A percentile compares a stretch with the other conserved stretches of the same genome.
phyloP scores from a whole-genome alignment of 2,113 vertebrate species.

The Cryptoleucopteryx plumbea region DNA sequence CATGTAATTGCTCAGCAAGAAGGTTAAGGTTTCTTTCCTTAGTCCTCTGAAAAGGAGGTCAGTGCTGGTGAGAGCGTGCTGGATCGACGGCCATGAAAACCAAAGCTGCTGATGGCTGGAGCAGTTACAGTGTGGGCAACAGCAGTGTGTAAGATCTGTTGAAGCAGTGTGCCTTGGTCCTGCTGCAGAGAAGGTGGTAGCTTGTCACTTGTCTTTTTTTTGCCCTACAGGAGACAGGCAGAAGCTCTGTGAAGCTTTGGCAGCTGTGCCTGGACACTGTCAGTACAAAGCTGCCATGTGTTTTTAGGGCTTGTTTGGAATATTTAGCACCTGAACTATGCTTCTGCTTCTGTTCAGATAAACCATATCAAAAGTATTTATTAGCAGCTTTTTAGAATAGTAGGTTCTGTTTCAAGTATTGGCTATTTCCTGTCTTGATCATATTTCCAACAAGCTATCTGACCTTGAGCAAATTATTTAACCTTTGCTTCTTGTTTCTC shows the following conservation, averaged over 20 bases:
- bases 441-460: neutral
- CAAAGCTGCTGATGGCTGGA: neutral
- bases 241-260: neutral
- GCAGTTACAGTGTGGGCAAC: neutral
- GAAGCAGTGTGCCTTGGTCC: accelerated
- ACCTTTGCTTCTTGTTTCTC: constrained; percentile 9
- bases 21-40: neutral
- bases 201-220: neutral
- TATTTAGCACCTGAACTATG: neutral
- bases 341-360: neutral
- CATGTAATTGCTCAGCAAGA: neutral
- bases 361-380: neutral
- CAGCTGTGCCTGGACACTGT: neutral
- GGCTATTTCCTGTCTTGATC: neutral
- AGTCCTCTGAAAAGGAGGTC: neutral
- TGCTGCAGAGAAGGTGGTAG: neutral
- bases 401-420: neutral
- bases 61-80: neutral
- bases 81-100: accelerated
- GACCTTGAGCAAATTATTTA: constrained; percentile 7
- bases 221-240: neutral
- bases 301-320: neutral
- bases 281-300: neutral
- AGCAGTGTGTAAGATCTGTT: too few species aligned
- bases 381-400: neutral